These are phyloP conservation scores for Glossophaga mutica DNA, from an alignment of 2,797 vertebrate genomes.

Conservation along the genomic window DNA sequence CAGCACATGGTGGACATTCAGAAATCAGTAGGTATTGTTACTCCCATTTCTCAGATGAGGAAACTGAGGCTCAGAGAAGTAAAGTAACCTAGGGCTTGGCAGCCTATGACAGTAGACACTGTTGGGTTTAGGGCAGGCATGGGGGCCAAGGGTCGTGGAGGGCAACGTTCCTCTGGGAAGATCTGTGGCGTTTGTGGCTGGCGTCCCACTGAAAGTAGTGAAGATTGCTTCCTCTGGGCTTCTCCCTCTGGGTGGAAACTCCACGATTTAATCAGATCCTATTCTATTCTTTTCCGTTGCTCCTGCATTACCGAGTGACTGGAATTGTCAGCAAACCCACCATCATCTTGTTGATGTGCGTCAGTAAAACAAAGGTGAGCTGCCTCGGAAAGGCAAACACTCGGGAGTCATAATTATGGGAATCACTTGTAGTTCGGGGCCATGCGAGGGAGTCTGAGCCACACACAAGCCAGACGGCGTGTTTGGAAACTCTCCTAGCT, in stretches of 20 bases:
- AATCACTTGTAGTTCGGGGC: conserved; percentile 11
- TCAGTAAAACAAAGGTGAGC: conserved; percentile 52
- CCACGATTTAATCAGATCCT: not conserved
- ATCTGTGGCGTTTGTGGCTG: not conserved
- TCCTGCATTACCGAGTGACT: not conserved
- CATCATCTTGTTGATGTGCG: not conserved
- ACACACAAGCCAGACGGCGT: not conserved
- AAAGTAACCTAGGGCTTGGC: not conserved
- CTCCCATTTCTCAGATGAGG: not conserved
- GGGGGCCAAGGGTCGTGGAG: not conserved
- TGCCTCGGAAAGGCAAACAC: conserved; percentile 24
- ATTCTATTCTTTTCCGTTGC: not conserved
- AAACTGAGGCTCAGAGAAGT: not conserved
- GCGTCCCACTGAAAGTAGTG: not conserved
- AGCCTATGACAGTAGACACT: not conserved
- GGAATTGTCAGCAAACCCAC: conserved; percentile 35
- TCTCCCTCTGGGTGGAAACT: not conserved
- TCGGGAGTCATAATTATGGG: conserved; percentile 4
- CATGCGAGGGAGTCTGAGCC: not conserved
- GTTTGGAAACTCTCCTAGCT: not conserved
- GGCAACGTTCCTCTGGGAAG: not conserved
- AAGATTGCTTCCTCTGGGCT: not conserved
- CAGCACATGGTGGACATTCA: not conserved
- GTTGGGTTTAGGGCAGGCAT: not conserved
- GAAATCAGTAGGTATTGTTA: not conserved